A percentile compares a stretch with the other conserved stretches of the same genome.
Evolutionary conservation across 2,113 vertebrate species (phyloP).

Genomic region (Pogona vitticeps): DNA sequence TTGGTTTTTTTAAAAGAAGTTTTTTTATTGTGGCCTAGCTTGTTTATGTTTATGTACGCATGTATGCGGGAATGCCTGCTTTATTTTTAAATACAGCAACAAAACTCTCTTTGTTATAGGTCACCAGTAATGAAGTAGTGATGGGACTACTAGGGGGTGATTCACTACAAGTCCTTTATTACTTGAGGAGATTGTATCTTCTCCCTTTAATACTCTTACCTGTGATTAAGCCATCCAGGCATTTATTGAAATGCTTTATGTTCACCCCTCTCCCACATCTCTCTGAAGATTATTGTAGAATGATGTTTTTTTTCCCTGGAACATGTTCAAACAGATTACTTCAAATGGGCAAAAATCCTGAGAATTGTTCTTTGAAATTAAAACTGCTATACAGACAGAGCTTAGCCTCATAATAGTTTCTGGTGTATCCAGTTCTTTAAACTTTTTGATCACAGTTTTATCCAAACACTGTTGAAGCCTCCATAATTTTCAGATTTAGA

Average conservation of each 20-base stretch:
- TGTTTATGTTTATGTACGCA: neutral
- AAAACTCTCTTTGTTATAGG: neutral
- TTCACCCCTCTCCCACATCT: neutral
- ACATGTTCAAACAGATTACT: constrained; percentile 12
- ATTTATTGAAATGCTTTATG: neutral
- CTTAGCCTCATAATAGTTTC: neutral
- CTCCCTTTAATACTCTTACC: constrained; percentile 6
- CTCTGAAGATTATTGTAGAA: neutral
- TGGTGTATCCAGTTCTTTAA: neutral
- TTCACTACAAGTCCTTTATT: neutral
- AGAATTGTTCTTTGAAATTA: constrained; percentile 19
- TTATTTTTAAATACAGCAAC: neutral
- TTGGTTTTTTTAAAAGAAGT: too few species aligned
- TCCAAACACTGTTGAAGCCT: neutral
- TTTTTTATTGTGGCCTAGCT: neutral
- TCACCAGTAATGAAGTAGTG: neutral
- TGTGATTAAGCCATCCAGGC: neutral
- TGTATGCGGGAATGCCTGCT: neutral
- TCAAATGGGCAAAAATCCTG: constrained; percentile 10
- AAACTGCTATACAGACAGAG: too few species aligned
- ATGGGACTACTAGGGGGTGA: neutral
- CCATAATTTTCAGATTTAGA: neutral
- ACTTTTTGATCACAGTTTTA: neutral
- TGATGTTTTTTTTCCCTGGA: neutral
- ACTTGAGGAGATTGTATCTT: neutral